Conservation (phyloP, 2,888 invertebrate genomes). For the Drosophila demipolita region DNA sequence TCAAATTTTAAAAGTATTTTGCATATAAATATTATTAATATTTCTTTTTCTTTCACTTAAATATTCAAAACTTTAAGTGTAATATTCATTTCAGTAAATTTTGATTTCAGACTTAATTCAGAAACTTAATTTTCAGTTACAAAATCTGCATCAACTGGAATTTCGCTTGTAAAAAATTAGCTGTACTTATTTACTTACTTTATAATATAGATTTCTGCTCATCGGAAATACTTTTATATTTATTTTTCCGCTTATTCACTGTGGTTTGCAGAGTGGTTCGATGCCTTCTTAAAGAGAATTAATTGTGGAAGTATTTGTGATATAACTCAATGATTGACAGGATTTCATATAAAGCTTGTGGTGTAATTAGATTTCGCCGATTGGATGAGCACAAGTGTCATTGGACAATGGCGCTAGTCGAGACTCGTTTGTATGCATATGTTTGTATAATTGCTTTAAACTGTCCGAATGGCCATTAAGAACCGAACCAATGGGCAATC, state of each 20-base stretch:
- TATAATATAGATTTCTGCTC: not conserved
- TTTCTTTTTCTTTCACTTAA: not conserved
- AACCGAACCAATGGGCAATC: slow-evolving; percentile 39
- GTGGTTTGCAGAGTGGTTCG: not conserved
- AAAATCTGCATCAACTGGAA: not conserved
- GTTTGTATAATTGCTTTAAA: slow-evolving; percentile 68
- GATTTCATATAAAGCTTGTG: slow-evolving; percentile 53
- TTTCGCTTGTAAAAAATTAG: not conserved
- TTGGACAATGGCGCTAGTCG: slow-evolving; percentile 19
- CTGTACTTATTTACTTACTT: not conserved
- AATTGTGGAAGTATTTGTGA: not conserved
- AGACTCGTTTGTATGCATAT: slow-evolving; percentile 12
- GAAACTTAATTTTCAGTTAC: not conserved
- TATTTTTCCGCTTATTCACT: not conserved
- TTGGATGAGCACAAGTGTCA: slow-evolving; percentile 22
- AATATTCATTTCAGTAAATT: not conserved
- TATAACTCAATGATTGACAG: slow-evolving; percentile 51
- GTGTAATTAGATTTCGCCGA: slow-evolving; percentile 47
- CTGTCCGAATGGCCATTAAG: slow-evolving; percentile 63
- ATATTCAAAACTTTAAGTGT: not conserved
- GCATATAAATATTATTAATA: not conserved
- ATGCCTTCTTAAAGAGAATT: not conserved
- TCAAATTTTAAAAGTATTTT: too few species aligned
- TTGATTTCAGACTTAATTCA: not conserved
- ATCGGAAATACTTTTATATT: not conserved